Evolutionary conservation across 64 coral and sea anemone species (phyloP).

Genomic region (Cladopsammia gracilis): DNA sequence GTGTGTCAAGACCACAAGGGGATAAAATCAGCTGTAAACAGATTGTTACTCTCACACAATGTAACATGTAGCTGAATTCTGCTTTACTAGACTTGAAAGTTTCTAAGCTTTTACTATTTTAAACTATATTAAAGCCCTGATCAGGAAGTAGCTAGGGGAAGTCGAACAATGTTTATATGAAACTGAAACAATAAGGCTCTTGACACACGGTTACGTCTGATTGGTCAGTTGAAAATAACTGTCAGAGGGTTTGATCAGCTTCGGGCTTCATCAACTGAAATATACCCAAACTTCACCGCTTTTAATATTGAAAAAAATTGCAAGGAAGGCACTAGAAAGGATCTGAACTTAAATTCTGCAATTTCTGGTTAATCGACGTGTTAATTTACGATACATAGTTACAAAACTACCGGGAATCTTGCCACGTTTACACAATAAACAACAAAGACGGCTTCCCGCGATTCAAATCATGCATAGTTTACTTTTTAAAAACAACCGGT

Average conservation of each 20-base stretch:
- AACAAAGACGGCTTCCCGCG: not conserved
- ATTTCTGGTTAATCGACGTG: not conserved
- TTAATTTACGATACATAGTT: constrained; percentile 20
- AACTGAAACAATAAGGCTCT: not conserved
- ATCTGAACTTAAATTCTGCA: not conserved
- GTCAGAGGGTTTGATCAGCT: not conserved
- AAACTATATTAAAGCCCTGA: too few species aligned
- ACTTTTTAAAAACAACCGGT: not conserved
- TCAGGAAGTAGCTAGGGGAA: too few species aligned
- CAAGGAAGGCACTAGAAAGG: not conserved
- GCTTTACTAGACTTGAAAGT: too few species aligned
- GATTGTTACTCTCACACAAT: too few species aligned
- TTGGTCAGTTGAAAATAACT: not conserved
- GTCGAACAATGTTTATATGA: not conserved
- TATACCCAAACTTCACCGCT: not conserved
- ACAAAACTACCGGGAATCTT: not conserved
- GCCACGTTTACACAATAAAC: constrained; percentile 36
- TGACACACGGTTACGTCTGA: constrained; percentile 9
- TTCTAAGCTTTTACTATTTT: too few species aligned
- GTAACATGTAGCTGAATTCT: too few species aligned
- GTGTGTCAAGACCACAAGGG: too few species aligned
- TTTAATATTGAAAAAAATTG: too few species aligned
- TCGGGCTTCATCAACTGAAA: not conserved
- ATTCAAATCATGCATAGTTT: constrained; percentile 2
- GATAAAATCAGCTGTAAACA: too few species aligned